Conservation (phyloP, 2,797 vertebrate genomes). For the Setipinna tenuifilis region DNA sequence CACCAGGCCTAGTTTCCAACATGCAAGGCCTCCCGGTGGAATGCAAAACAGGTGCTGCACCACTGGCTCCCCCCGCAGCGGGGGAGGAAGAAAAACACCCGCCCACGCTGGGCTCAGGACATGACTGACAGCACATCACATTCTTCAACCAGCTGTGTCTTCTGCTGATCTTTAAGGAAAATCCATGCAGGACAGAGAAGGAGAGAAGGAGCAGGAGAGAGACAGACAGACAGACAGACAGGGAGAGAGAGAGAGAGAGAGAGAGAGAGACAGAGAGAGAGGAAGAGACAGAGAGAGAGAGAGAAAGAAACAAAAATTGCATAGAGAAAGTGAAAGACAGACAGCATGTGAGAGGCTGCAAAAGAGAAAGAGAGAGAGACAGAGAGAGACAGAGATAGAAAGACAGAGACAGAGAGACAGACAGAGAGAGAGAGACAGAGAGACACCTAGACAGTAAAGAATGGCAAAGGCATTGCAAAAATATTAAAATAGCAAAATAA, state of each 20-base stretch:
- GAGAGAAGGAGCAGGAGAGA: neutral
- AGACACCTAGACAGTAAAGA: neutral
- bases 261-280: neutral
- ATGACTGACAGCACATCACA: conserved; percentile 71
- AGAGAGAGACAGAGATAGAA: too few relatives aligned
- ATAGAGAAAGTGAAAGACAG: neutral
- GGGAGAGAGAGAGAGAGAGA: neutral
- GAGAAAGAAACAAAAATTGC: neutral
- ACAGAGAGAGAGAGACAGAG: too few relatives aligned
- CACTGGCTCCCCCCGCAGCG: conserved; percentile 64
- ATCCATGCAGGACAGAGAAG: conserved; percentile 32
- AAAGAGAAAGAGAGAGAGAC: too few relatives aligned
- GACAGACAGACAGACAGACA: neutral
- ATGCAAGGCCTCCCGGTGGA: conserved; percentile 61
- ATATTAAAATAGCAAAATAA: neutral
- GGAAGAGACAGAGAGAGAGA: neutral
- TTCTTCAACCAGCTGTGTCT: conserved; percentile 72
- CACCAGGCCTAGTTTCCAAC: conserved; percentile 34
- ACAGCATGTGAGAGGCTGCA: too few relatives aligned
- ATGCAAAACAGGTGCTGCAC: conserved; percentile 78
- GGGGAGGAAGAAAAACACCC: conserved; percentile 51
- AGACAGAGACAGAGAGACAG: too few relatives aligned
- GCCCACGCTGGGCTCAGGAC: conserved; percentile 56
- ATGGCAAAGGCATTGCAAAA: neutral
- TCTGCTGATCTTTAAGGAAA: conserved; percentile 63